Evolutionary conservation across 2,113 vertebrate species (phyloP).

Genomic region (Rhynchopsitta pachyrhyncha): DNA sequence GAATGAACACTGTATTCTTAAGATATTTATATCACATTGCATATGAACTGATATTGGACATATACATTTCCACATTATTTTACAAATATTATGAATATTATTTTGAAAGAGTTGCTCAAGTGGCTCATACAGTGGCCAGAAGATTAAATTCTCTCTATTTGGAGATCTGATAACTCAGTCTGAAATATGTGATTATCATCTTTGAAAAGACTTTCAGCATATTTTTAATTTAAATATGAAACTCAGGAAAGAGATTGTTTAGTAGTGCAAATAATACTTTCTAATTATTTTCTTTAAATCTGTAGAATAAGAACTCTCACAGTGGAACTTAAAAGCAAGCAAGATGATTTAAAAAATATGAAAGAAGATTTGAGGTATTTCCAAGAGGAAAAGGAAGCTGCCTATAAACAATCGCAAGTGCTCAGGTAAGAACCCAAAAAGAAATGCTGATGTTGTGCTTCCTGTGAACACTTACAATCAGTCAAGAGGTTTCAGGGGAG

Average conservation of each 20-base stretch:
- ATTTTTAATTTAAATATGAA: not conserved
- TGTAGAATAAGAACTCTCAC: slow-evolving; percentile 68
- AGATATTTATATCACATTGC: not conserved
- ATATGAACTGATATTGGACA: not conserved
- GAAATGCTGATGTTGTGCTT: not conserved
- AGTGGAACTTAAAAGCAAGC: slow-evolving; percentile 73
- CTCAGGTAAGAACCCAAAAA: slow-evolving; percentile 75
- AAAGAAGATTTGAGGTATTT: slow-evolving; percentile 63
- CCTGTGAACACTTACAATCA: not conserved
- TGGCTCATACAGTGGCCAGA: not conserved
- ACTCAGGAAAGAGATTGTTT: not conserved
- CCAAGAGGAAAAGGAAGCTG: slow-evolving; percentile 70
- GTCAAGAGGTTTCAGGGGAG: not conserved
- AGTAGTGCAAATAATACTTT: not conserved
- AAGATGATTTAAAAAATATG: slow-evolving; percentile 64
- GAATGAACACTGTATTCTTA: not conserved
- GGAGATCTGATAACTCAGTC: not conserved
- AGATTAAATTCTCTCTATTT: not conserved
- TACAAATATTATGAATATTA: not conserved
- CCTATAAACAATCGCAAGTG: slow-evolving; percentile 60
- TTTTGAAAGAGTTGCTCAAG: not conserved
- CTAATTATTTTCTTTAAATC: not conserved
- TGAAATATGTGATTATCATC: not conserved
- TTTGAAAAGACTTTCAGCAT: not conserved
- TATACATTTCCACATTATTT: not conserved